A percentile compares a stretch with the other conserved stretches of the same genome.
These are phyloP conservation scores for Chrysolina haemoptera DNA, from an alignment of 2,888 invertebrate species.

Conservation along the genomic window DNA sequence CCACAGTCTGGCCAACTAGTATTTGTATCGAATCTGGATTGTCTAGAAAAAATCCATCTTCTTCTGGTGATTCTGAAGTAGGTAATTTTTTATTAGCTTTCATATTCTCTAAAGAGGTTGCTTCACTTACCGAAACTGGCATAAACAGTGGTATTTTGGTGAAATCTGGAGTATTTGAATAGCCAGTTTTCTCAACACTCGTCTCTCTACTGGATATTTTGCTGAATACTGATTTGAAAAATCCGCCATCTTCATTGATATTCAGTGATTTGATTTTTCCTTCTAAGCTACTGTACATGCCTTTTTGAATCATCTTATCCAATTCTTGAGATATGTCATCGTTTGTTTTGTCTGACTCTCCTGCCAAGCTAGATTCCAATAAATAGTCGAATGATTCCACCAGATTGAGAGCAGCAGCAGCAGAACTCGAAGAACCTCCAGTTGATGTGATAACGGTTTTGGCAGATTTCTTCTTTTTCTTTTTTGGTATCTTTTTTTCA, in stretches of 20 bases:
- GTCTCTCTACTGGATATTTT: constrained; percentile 51
- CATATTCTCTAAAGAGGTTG: constrained; percentile 49
- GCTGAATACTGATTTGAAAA: constrained; percentile 63
- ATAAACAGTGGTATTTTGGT: constrained; percentile 53
- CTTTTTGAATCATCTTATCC: constrained; percentile 67
- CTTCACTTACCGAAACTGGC: constrained; percentile 59
- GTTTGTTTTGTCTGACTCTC: constrained; percentile 64
- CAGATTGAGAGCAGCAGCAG: constrained; percentile 51
- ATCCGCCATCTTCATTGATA: constrained; percentile 61
- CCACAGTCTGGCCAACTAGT: constrained; percentile 30
- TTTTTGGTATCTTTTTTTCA: constrained; percentile 50
- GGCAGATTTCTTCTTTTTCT: constrained; percentile 52
- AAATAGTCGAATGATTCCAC: constrained; percentile 63
- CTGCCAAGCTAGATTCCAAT: constrained; percentile 54
- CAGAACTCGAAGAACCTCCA: constrained; percentile 49
- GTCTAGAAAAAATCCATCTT: constrained; percentile 60
- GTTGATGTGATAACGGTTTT: constrained; percentile 29
- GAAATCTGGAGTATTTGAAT: constrained; percentile 60
- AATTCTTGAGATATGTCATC: constrained; percentile 67
- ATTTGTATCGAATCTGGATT: constrained; percentile 43
- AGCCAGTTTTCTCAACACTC: constrained; percentile 54
- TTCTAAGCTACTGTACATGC: constrained; percentile 66
- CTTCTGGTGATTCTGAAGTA: constrained; percentile 53
- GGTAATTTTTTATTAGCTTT: constrained; percentile 53
- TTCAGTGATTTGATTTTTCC: constrained; percentile 65